phyloP scores from a whole-genome alignment of 2,888 invertebrate species.

The Ryuthela nishihirai region DNA sequence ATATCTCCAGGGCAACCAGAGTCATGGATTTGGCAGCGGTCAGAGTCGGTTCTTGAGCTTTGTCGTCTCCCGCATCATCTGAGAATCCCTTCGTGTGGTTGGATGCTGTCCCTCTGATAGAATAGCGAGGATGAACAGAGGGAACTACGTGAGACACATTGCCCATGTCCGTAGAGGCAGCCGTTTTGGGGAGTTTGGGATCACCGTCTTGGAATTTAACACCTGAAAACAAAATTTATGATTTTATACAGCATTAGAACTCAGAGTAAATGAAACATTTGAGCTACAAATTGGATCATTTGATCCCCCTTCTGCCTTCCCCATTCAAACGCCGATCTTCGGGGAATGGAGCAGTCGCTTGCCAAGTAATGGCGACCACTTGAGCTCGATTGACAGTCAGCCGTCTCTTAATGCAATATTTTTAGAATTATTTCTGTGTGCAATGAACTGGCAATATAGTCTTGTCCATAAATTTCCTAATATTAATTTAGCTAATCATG shows the following conservation, averaged over 20 bases:
- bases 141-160: constrained; percentile 49
- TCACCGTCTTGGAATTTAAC: constrained; percentile 11
- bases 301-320: too few species aligned
- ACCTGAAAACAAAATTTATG: constrained; percentile 1
- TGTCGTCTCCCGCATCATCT: constrained; percentile 38
- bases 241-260: neutral
- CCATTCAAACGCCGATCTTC: too few species aligned
- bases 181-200: constrained; percentile 4
- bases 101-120: constrained; percentile 40
- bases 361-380: too few species aligned
- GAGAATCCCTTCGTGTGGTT: constrained; percentile 47
- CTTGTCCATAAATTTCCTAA: too few species aligned
- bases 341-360: too few species aligned
- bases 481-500: too few species aligned
- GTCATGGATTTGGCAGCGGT: constrained; percentile 8
- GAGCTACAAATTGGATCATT: too few species aligned
- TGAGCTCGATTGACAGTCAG: too few species aligned
- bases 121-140: constrained; percentile 45
- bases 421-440: too few species aligned
- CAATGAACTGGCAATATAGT: too few species aligned
- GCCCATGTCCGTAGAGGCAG: constrained; percentile 41
- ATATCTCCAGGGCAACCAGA: constrained; percentile 4
- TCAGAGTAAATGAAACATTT: neutral
- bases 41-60: constrained; percentile 34
- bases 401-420: neutral